A percentile compares a stretch with the other conserved stretches of the same genome.
These are phyloP conservation scores for Crocidura indochinensis DNA, from an alignment of 2,797 vertebrate genomes.

Conservation along the genomic window DNA sequence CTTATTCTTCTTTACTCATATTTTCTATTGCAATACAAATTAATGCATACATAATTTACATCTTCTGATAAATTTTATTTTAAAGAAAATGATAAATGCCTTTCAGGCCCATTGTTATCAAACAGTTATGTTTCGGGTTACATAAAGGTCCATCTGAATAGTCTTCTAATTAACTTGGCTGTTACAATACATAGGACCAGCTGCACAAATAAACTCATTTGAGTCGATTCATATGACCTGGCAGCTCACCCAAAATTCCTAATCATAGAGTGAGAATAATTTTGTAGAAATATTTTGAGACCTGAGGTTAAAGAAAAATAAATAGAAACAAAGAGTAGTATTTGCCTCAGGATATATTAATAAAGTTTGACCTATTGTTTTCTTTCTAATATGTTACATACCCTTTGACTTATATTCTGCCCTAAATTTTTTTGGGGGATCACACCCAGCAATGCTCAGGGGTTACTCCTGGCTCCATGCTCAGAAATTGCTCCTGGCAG, in stretches of 20 bases:
- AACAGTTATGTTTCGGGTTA: neutral
- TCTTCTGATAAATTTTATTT: neutral
- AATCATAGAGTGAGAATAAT: neutral
- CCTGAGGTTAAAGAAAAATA: neutral
- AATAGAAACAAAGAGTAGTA: neutral
- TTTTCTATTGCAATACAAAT: constrained; percentile 9
- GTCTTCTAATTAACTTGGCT: neutral
- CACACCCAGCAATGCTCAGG: too few species aligned
- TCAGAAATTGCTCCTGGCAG: too few species aligned
- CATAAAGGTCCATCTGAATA: neutral
- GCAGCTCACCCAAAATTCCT: neutral
- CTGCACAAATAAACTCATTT: neutral
- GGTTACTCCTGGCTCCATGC: too few species aligned
- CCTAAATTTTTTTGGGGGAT: neutral
- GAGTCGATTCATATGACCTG: neutral
- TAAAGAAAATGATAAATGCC: constrained; percentile 13
- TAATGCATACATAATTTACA: neutral
- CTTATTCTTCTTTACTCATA: neutral
- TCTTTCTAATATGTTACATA: neutral
- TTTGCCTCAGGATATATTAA: neutral
- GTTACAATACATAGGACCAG: neutral
- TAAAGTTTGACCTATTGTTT: neutral
- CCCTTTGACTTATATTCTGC: neutral
- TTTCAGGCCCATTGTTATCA: neutral
- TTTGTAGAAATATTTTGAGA: neutral